Evolutionary conservation across 2,113 vertebrate genomes (phyloP).

Genomic region (Vicugna pacos): DNA sequence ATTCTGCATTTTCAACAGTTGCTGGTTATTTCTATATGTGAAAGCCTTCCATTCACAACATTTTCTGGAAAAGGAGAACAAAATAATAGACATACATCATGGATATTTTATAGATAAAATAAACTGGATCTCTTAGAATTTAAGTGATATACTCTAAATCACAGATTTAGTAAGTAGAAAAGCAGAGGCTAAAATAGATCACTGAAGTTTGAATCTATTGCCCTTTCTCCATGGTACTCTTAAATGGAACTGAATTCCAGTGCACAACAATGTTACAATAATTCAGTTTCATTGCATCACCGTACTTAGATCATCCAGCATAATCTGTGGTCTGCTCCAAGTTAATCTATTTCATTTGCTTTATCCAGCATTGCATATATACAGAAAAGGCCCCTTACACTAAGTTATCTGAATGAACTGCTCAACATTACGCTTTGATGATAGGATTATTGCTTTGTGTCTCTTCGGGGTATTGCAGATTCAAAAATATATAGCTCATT

Average conservation of each 20-base stretch:
- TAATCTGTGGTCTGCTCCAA: not conserved
- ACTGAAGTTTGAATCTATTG: not conserved
- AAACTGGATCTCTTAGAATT: not conserved
- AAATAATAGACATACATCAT: not conserved
- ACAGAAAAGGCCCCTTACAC: not conserved
- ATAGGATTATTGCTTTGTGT: slow-evolving; percentile 58
- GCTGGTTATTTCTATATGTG: not conserved
- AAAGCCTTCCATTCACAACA: slow-evolving; percentile 16
- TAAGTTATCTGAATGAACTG: slow-evolving; percentile 51
- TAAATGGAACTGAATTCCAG: slow-evolving; percentile 39
- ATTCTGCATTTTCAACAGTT: not conserved
- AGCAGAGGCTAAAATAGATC: not conserved
- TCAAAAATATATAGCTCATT: slow-evolving; percentile 70
- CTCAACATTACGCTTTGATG: slow-evolving; percentile 56
- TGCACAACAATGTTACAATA: not conserved
- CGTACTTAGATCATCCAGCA: not conserved
- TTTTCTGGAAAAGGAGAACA: not conserved
- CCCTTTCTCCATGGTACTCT: not conserved
- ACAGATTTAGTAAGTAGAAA: slow-evolving; percentile 10
- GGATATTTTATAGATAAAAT: not conserved
- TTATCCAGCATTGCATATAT: not conserved
- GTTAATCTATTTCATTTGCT: slow-evolving; percentile 1
- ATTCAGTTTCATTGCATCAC: slow-evolving; percentile 54
- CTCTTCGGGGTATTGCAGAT: slow-evolving; percentile 59
- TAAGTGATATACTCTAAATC: not conserved